A percentile compares a stretch with the other conserved stretches of the same genome.
Conservation (phyloP, 2,113 vertebrate genomes). For the Sturnus vulgaris region DNA sequence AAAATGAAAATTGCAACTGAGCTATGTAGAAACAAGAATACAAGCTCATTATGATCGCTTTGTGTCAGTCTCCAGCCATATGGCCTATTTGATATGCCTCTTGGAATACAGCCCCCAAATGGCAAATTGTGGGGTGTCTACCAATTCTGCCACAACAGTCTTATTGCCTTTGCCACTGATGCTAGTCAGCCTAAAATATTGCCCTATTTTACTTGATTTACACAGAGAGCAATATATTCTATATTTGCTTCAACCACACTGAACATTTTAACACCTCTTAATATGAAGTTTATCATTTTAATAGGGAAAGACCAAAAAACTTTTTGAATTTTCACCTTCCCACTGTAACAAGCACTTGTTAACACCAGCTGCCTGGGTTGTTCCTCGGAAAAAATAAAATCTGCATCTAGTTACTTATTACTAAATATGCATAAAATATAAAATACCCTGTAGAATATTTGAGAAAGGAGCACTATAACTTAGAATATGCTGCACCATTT, state of each 20-base stretch:
- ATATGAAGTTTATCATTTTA: not conserved
- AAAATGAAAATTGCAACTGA: conserved; percentile 13
- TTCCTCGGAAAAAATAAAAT: not conserved
- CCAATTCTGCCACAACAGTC: not conserved
- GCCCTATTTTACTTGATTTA: not conserved
- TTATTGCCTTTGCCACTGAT: not conserved
- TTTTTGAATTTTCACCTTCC: not conserved
- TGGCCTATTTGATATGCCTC: not conserved
- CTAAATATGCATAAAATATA: not conserved
- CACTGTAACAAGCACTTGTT: not conserved
- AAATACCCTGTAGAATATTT: not conserved
- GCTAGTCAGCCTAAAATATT: not conserved
- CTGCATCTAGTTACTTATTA: not conserved
- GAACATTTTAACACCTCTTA: not conserved
- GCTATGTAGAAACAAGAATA: not conserved
- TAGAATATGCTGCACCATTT: not conserved
- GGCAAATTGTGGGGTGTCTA: not conserved
- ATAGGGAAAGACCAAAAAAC: not conserved
- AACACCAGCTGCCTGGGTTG: not conserved
- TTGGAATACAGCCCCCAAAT: not conserved
- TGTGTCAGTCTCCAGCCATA: not conserved
- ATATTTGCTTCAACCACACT: not conserved
- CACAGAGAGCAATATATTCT: not conserved
- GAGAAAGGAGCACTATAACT: not conserved
- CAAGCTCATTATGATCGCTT: not conserved